Base-by-base conservation (phyloP, 2,888 invertebrate species). In the Drosophila mimica region DNA sequence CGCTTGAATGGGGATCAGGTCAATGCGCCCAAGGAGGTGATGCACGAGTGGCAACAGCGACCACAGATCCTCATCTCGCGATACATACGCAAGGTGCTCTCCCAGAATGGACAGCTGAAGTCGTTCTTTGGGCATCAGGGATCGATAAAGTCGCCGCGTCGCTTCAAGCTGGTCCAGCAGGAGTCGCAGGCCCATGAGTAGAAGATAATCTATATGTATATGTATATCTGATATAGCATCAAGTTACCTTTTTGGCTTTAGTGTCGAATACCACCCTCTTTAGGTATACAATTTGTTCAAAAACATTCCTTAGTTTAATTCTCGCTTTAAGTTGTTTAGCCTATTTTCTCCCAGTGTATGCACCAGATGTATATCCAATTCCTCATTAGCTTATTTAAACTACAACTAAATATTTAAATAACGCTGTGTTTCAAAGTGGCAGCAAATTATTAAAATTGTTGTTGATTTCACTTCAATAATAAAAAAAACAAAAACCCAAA, bases 1-100 rank as follows among this genome's bases (percentile, higher is more conserved):
- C 95, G 99, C 76, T 95, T 99, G 49, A 96, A 98, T 91, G 98
- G 98, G 31, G 99, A 99, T 94, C 98, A 99, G 95, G 97, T 98
- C 0, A 94, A 96, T 82, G 95, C 97, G 11, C 96, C 98, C 13
- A 97, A 98, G 92, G 97, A 98, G 93, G 97, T 97, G 0, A 93
- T 98, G 91, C 95, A 97, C 91, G 97, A 98, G 91, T 98, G 97
- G 97, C 98, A 98, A 92, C 95, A 96, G 83, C 95, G 98, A 76
- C 98, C 99, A 0, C 98, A 98, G 87, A 95, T 95, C 82, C 94
- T 99, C 40, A 96, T 98, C 1, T 95, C 97, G 25, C 95, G 96
- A 58, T 97, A 97, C 92, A 98, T 98, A 82, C 97, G 96, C 91
- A 95, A 95, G 86, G 94, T 97, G 89, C 94, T 98, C 63, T 96